These are phyloP conservation scores for Diarsia mendica DNA, from an alignment of 2,888 invertebrate species.

Conservation along the genomic window DNA sequence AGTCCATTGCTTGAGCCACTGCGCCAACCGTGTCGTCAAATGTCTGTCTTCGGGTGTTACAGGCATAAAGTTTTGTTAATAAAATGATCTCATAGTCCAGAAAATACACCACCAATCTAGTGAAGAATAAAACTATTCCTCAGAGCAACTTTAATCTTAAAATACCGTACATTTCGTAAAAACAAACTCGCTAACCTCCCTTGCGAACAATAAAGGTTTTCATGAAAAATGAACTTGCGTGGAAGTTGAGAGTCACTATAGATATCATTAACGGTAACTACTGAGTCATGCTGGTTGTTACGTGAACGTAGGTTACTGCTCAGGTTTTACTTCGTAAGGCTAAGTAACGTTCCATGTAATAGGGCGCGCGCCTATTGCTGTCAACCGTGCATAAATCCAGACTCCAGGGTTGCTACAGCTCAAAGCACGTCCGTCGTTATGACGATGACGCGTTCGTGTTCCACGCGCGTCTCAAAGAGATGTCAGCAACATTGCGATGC, in stretches of 20 bases:
- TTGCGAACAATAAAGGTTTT: constrained; percentile 41
- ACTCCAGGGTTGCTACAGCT: too few species aligned
- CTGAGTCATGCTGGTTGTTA: constrained; percentile 50
- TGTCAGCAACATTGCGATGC: too few species aligned
- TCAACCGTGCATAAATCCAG: too few species aligned
- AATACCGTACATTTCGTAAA: constrained; percentile 31
- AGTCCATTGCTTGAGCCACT: too few species aligned
- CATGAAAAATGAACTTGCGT: constrained; percentile 60
- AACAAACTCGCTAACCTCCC: constrained; percentile 25
- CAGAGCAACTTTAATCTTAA: constrained; percentile 18
- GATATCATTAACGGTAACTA: constrained; percentile 53
- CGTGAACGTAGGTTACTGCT: constrained; percentile 40
- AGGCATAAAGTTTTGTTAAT: too few species aligned
- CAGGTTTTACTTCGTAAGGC: constrained; percentile 46
- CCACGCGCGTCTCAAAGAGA: too few species aligned
- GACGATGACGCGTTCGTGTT: too few species aligned
- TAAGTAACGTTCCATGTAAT: constrained; percentile 13
- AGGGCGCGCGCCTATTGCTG: too few species aligned
- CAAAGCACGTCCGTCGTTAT: too few species aligned
- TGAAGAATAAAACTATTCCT: constrained; percentile 8
- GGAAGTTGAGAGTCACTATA: constrained; percentile 50
- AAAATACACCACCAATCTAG: neutral
- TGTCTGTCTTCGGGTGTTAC: too few species aligned
- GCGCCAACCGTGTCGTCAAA: too few species aligned
- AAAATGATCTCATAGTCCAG: too few species aligned